Base-by-base conservation (phyloP, 2,113 vertebrate species). In the Trochalopteron elliotii region DNA sequence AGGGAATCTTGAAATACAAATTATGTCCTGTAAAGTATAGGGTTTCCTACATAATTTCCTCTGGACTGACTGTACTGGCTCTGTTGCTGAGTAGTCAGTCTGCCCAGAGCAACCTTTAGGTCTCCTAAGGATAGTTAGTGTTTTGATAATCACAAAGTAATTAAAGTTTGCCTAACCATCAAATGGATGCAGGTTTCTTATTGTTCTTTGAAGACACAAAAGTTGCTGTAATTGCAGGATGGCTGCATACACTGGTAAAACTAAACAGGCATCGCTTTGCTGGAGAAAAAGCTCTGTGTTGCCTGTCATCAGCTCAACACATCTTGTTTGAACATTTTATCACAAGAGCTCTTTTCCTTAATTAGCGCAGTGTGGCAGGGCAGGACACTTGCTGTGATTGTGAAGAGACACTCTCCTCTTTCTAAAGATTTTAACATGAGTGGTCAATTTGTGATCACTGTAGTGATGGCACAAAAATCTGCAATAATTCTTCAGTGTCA, bases 281-380 rank as follows among this genome's bases (percentile, higher is more conserved):
- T 49, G 30, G 35, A 87, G 55, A 59, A 23, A 42, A 92, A 74
- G 10, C 27, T 74, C 53, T 42, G 27, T 74, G 77, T 24, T 91
- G 47, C 30, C 86, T 89, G 49, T 49, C 86, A 82, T 84, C 79
- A 87, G 18, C 53, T 59, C 74, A 85, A 87, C 52, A 78, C 7
- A 88, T 74, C 64, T 89, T 77, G 27, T 92, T 87, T 91, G 83
- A 84, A 78, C 59, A 75, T 89, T 39, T 81, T 68, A 68, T 89
- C 52, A 68, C 47, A 71, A 89, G 39, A 49, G 18, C 31, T 78
- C 60, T 90, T 64, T 71, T 81, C 39, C 27, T 89, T 94, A 84
- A 91, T 89, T 68, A 94, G 28, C 49, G 31, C 47, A 59, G 33
- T 33, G 49, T 64, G 56, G 37, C n/a, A 84, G 56, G 47, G 40